These are phyloP conservation scores for Hylaea fasciaria DNA, from an alignment of 2,888 invertebrate genomes.

Conservation along the genomic window DNA sequence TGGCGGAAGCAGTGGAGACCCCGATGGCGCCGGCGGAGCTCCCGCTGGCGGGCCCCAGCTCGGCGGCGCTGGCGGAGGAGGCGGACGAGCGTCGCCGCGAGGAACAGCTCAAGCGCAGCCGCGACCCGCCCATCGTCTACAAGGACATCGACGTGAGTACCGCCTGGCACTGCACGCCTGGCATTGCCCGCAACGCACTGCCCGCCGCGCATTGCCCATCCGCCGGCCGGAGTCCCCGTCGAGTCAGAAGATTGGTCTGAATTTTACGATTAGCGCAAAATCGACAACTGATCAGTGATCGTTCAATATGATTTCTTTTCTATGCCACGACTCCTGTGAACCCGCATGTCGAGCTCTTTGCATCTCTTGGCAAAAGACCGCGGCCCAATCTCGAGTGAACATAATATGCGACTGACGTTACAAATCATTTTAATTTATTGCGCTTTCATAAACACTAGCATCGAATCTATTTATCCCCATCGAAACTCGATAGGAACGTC, in stretches of 20 bases:
- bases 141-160: slow-evolving; percentile 89
- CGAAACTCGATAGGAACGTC: not conserved
- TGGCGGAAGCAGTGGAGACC: slow-evolving; percentile 74
- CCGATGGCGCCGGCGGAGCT: slow-evolving; percentile 40
- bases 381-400: too few species aligned
- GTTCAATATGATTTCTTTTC: not conserved
- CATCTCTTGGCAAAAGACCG: too few species aligned
- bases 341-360: too few species aligned
- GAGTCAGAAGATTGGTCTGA: too few species aligned
- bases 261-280: too few species aligned
- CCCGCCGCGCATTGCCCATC: too few species aligned
- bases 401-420: too few species aligned
- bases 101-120: slow-evolving; percentile 88
- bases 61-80: slow-evolving; percentile 62
- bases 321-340: too few species aligned
- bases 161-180: not conserved
- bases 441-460: not conserved
- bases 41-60: not conserved
- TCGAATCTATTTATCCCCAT: too few species aligned
- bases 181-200: too few species aligned
- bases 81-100: slow-evolving; percentile 87
- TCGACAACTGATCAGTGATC: too few species aligned
- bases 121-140: slow-evolving; percentile 93
- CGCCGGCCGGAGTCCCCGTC: too few species aligned
- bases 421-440: not conserved